Evolutionary conservation across 1,140 invertebrate genomes (phyloP).

Genomic region (Neodiprion pinetum): DNA sequence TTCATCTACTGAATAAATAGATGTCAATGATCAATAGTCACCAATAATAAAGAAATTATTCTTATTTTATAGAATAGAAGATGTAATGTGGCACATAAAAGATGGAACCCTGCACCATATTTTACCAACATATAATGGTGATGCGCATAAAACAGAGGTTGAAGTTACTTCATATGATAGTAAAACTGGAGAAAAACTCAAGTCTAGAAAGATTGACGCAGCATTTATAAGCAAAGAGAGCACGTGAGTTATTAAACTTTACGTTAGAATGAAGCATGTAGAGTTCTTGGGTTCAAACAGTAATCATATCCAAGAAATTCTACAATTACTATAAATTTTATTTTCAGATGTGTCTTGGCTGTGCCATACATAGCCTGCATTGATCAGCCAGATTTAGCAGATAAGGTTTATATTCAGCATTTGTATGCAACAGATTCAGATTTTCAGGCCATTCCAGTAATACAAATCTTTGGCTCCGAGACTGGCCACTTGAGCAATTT

Average conservation of each 20-base stretch:
- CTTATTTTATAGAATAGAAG: constrained; percentile 45
- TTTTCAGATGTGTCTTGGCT: constrained; percentile 68
- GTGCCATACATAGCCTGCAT: constrained; percentile 72
- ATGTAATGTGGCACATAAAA: constrained; percentile 68
- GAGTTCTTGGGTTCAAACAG: constrained; percentile 10
- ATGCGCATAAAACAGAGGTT: constrained; percentile 54
- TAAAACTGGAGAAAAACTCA: constrained; percentile 70
- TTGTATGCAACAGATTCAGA: constrained; percentile 48
- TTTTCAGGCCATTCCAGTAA: constrained; percentile 47
- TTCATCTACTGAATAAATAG: no score
- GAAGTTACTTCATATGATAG: constrained; percentile 74
- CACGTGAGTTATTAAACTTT: constrained; percentile 51
- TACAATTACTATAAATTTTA: constrained; percentile 7
- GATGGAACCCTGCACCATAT: constrained; percentile 72
- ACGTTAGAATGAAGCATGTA: constrained; percentile 16
- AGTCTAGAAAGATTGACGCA: constrained; percentile 67
- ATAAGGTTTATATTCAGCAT: constrained; percentile 48
- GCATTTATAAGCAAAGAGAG: constrained; percentile 68
- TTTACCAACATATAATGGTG: constrained; percentile 67
- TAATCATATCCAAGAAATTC: constrained; percentile 17
- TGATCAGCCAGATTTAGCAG: constrained; percentile 55
- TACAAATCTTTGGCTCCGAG: constrained; percentile 55
- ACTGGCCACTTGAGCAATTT: constrained; percentile 50
- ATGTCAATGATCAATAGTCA: no score
- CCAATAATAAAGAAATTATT: no score